These are phyloP conservation scores for Charaxes varanes DNA, from an alignment of 1,140 invertebrate species.

Conservation along the genomic window DNA sequence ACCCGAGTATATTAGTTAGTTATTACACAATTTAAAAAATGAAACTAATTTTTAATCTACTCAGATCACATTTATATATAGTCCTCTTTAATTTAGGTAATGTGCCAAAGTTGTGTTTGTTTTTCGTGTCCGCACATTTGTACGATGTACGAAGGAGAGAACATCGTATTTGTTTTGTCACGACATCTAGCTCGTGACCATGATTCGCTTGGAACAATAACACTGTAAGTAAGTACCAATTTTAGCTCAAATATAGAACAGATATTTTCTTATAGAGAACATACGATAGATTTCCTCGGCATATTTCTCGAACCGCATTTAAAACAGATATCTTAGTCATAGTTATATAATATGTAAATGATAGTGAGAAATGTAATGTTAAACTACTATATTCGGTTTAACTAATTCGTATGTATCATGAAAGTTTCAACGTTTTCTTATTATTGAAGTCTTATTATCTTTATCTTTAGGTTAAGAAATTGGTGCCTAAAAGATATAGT, in stretches of 20 bases:
- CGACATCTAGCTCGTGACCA: no score
- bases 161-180: no score
- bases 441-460: neutral
- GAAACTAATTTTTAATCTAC: no score
- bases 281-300: slow-evolving; percentile 22
- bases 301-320: slow-evolving; percentile 26
- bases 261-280: slow-evolving; percentile 26
- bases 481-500: slow-evolving; percentile 26
- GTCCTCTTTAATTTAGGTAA: slow-evolving; percentile 31
- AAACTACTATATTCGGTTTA: slow-evolving; percentile 6
- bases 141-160: no score
- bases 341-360: slow-evolving; percentile 17
- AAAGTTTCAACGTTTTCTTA: neutral
- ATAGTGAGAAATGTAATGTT: slow-evolving; percentile 23
- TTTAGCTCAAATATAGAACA: slow-evolving; percentile 28
- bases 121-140: no score
- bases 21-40: no score
- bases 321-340: slow-evolving; percentile 17
- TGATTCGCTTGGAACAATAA: slow-evolving; percentile 18
- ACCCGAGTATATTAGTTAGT: no score
- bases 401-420: neutral
- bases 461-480: slow-evolving; percentile 23
- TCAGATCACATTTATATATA: no score
- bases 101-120: slow-evolving; percentile 51
- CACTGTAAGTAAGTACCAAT: slow-evolving; percentile 23